These are phyloP conservation scores for Xenus cinereus DNA, from an alignment of 2,113 vertebrate species.

Conservation along the genomic window DNA sequence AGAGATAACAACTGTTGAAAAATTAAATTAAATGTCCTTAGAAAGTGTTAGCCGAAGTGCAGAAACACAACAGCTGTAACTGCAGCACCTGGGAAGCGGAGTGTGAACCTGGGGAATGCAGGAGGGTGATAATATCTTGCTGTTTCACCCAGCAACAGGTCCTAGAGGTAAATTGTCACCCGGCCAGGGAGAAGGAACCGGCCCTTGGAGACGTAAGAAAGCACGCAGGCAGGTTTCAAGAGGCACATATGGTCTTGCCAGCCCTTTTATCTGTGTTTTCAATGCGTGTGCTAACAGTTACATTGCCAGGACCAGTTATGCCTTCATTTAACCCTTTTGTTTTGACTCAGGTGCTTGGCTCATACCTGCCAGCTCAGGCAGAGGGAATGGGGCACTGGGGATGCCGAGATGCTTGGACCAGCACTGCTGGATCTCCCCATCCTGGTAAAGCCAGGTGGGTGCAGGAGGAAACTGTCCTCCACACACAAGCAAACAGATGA, in stretches of 20 bases:
- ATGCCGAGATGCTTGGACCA: accelerated
- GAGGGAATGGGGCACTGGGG: background rate
- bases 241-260: background rate
- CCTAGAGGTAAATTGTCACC: background rate
- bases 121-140: background rate
- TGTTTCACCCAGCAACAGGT: slow-evolving; percentile 19
- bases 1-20: background rate
- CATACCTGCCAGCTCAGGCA: background rate
- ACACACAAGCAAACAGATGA: no score
- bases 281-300: background rate
- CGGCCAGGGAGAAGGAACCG: background rate
- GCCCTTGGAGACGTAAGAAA: background rate
- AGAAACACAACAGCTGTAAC: background rate
- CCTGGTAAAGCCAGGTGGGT: background rate
- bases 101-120: background rate
- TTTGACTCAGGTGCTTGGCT: background rate
- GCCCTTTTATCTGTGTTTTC: background rate
- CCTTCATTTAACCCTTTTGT: background rate
- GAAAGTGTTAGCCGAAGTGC: background rate
- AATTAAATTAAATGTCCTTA: background rate
- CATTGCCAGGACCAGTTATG: background rate
- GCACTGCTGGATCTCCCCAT: no score
- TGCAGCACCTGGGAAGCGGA: background rate
- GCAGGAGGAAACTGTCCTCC: background rate
- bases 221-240: background rate